Conservation (phyloP, 1,140 invertebrate species). For the Drosophila mayri region DNA sequence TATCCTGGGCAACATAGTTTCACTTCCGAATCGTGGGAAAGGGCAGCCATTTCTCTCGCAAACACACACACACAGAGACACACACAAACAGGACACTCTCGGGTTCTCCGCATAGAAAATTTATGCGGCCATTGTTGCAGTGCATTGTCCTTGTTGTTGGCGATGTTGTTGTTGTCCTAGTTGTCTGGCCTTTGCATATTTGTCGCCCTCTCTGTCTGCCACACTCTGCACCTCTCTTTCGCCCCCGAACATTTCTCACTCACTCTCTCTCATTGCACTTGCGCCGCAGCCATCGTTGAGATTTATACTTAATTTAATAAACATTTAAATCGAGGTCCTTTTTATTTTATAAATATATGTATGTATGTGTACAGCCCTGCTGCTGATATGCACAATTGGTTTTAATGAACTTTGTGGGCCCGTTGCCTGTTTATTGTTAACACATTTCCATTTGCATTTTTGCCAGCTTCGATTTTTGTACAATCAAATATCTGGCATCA, state of each 20-base stretch:
- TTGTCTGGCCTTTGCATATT: constrained; percentile 78
- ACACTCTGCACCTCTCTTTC: constrained; percentile 18
- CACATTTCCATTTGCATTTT: constrained; percentile 49
- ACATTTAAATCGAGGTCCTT: constrained; percentile 46
- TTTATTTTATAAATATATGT: constrained; percentile 19
- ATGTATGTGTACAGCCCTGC: background rate
- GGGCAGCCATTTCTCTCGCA: constrained; percentile 63
- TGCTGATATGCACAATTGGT: constrained; percentile 50
- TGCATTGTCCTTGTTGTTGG: constrained; percentile 69
- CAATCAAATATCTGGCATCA: constrained; percentile 51
- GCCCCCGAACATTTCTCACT: background rate
- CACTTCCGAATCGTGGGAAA: constrained; percentile 74
- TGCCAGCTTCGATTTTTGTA: constrained; percentile 24
- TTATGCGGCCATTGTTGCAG: constrained; percentile 82
- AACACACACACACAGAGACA: constrained; percentile 17
- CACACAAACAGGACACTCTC: constrained; percentile 19
- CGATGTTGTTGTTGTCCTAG: constrained; percentile 66
- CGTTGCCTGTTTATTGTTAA: constrained; percentile 37
- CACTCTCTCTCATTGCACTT: constrained; percentile 50
- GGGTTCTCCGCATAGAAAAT: constrained; percentile 69
- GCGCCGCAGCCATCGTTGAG: constrained; percentile 38
- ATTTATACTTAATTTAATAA: constrained; percentile 48
- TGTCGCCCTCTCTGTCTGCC: constrained; percentile 74
- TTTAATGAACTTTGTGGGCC: constrained; percentile 62
- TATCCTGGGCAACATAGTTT: constrained; percentile 83